phyloP scores from a whole-genome alignment of 2,888 invertebrate species.

The Lasioglossum oenotherae region DNA sequence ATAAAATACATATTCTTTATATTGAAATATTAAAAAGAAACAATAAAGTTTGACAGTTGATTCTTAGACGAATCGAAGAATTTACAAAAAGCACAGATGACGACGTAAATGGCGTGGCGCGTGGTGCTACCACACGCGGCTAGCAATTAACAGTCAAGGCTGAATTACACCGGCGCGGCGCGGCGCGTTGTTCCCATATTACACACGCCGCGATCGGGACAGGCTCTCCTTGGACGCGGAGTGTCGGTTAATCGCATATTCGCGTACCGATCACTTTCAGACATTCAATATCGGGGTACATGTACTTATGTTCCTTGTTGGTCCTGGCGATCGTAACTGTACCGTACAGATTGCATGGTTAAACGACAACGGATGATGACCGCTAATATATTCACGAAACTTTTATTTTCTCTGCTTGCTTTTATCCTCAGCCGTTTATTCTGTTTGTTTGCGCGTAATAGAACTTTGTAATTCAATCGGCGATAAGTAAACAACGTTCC shows the following conservation, averaged over 20 bases:
- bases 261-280: conserved; percentile 56
- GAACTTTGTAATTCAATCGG: not conserved
- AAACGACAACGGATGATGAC: not conserved
- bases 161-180: conserved; percentile 45
- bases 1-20: too few species aligned
- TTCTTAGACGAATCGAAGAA: conserved; percentile 30
- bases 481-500: not conserved
- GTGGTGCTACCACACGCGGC: conserved; percentile 22
- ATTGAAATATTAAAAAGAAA: too few species aligned
- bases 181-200: conserved; percentile 37
- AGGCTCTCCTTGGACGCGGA: conserved; percentile 68
- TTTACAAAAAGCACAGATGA: not conserved
- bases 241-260: conserved; percentile 53
- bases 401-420: not conserved
- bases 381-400: not conserved
- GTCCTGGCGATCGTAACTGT: not conserved
- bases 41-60: too few species aligned
- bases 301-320: not conserved
- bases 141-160: conserved; percentile 64
- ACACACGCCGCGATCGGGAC: conserved; percentile 43
- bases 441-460: not conserved
- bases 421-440: not conserved
- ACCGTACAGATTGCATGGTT: not conserved
- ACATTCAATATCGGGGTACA: not conserved
- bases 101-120: conserved; percentile 23